These are phyloP conservation scores for Hippoglossus hippoglossus DNA, from an alignment of 2,797 vertebrate genomes.

Conservation along the genomic window DNA sequence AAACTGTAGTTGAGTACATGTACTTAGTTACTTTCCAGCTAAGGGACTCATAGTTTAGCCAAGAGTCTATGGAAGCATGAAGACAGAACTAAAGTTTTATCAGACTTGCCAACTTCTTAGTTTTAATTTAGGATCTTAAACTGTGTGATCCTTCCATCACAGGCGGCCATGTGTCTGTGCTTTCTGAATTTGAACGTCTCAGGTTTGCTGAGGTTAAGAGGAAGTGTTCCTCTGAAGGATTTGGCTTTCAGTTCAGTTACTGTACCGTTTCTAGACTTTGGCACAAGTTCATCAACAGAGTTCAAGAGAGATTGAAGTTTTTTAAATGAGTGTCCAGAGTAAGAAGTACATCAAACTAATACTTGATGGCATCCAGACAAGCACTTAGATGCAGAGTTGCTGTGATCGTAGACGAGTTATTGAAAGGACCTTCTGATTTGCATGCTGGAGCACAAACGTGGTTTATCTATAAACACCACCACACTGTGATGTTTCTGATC, in stretches of 20 bases:
- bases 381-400: conserved; percentile 4
- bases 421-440: not conserved
- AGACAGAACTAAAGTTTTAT: not conserved
- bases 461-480: conserved; percentile 5
- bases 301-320: not conserved
- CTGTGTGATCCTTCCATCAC: too few species aligned
- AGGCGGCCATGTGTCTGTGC: not conserved
- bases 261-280: not conserved
- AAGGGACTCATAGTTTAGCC: too few species aligned
- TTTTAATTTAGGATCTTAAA: not conserved
- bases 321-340: conserved; percentile 7
- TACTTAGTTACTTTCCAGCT: too few species aligned
- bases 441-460: not conserved
- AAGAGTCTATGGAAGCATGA: not conserved
- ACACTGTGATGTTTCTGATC: not conserved
- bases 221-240: not conserved
- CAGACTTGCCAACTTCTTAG: not conserved
- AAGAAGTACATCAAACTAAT: not conserved
- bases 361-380: conserved; percentile 1
- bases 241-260: not conserved
- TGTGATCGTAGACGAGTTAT: conserved; percentile 7
- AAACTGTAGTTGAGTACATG: too few species aligned
- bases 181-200: too few species aligned
- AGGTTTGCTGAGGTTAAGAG: not conserved
- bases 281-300: conserved; percentile 1